Evolutionary conservation across 2,888 invertebrate genomes (phyloP), one percentile per base, ranked within the genome.

Genomic region (Acanthosepion esculentum): DNA sequence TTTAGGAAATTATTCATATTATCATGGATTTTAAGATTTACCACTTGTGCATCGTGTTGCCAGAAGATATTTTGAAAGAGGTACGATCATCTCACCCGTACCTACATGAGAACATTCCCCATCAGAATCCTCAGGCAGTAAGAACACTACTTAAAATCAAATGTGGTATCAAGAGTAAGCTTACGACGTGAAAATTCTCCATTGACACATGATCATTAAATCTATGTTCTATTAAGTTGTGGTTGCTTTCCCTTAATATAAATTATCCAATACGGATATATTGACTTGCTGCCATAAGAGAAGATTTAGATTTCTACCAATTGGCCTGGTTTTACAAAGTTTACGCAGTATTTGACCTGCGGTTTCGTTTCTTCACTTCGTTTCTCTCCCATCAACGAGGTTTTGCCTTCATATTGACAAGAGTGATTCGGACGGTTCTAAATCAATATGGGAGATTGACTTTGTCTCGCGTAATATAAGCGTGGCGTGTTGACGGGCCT

Each of bases 251-350:
- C 78, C n/a, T 12, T 5, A n/a, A 78, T 33, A 78, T 33, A 78
- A 12, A 78, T 78, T 78, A n/a, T n/a, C n/a, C 15, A n/a, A 18
- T n/a, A n/a, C n/a, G 12, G 78, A 78, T 78, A n/a, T 78, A 78
- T 78, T 78, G 78, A 78, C 78, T 78, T 78, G 33, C 15, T 33
- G 78, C 33, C 78, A n/a, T 0, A 12, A n/a, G 78, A 78, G 18
- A 78, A 78, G 78, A 78, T 78, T 78, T 33, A n/a, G 78, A 78
- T 78, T 78, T 78, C 78, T 8, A 29, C 10, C 78, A n/a, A 78
- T 78, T 78, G 78, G 78, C n/a, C 78, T 78, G 78, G n/a, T 78
- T 78, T 78, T 78, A 78, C 78, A 78, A 78, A 78, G 78, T 78
- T 78, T 78, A 78, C 33, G 15, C n/a, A n/a, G 78, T 78, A 78